Evolutionary conservation across 1,140 invertebrate species (phyloP).

Genomic region (Mizuhopecten yessoensis): DNA sequence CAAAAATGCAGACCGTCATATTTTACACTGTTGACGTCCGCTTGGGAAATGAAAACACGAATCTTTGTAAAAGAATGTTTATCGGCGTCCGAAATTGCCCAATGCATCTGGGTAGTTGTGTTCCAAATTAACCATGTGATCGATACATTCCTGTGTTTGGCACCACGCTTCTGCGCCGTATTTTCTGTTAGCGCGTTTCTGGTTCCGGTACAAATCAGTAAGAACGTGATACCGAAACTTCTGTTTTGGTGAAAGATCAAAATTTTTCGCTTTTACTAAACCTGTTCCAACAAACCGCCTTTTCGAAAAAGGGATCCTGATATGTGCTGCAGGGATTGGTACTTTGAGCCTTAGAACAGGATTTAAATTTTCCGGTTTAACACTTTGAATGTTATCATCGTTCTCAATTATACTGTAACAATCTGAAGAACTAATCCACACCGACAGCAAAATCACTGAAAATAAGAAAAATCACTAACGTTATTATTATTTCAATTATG

Average conservation of each 20-base stretch:
- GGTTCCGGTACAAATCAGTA: neutral
- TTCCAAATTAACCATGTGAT: neutral
- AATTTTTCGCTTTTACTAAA: neutral
- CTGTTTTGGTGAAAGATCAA: neutral
- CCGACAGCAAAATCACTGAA: neutral
- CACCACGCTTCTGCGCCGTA: slow-evolving; percentile 5
- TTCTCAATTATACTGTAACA: neutral
- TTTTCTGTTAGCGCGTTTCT: neutral
- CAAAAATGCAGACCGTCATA: no score
- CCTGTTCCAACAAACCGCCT: neutral
- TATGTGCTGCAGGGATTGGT: neutral
- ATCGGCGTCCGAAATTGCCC: neutral
- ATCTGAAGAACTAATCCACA: neutral
- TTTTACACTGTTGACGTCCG: no score
- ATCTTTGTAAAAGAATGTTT: no score
- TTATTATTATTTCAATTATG: no score
- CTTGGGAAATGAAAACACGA: no score
- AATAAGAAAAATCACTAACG: neutral
- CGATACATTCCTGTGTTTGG: slow-evolving; percentile 11
- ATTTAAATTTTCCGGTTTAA: neutral
- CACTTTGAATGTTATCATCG: neutral
- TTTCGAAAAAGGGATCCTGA: neutral
- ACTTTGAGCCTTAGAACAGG: neutral
- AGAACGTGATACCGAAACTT: neutral
- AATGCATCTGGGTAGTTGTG: neutral